Base-by-base conservation (phyloP, 2,113 vertebrate genomes). In the Tupaia chinensis region DNA sequence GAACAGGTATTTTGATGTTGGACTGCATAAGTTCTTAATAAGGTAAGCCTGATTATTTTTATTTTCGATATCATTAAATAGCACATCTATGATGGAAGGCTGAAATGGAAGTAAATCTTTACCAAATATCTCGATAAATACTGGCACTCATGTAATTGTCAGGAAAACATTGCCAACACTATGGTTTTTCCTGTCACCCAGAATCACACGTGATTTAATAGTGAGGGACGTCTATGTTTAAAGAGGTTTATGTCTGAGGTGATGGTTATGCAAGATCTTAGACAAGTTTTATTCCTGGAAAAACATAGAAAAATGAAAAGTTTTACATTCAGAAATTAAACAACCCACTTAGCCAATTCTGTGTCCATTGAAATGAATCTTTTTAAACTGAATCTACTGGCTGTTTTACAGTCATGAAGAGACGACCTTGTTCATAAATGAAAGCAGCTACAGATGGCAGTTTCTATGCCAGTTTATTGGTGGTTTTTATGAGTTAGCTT, bases 1-100 rank as follows among this genome's bases (percentile, higher is more conserved):
- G 95, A 97, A 66, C 97, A 99, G 99, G 97, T 98, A 97, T 97
- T 99, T 99, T 96, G 99, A 99, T 0, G 99, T 99, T 73, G 99
- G 99, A 22, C 98, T 99, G 1, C 98, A 99, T 95, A 97, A 96
- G 82, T 99, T 99, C 97, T 97, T 99, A 89, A 98, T 99, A 95
- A 98, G 99, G 99, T 99, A 98, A 98, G 98, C 56, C 76, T 44
- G 72, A 58, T 85, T 0, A 7, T 95, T 96, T 44, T 76, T 95
- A 81, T 77, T 65, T 68, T 94, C 93, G 10, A 0, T 95, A 87
- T 22, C 32, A 7, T 73, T 74, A 58, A 76, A 78, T 88, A 95
- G 16, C 1, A 14, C 87, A 79, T 91, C n/a, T 79, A 0, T 76
- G 80, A 68, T 29, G 79, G 34, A 58, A 90, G 22, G 34, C 27